Conservation (phyloP, 2,888 invertebrate genomes). For the Nyleta sp. region DNA sequence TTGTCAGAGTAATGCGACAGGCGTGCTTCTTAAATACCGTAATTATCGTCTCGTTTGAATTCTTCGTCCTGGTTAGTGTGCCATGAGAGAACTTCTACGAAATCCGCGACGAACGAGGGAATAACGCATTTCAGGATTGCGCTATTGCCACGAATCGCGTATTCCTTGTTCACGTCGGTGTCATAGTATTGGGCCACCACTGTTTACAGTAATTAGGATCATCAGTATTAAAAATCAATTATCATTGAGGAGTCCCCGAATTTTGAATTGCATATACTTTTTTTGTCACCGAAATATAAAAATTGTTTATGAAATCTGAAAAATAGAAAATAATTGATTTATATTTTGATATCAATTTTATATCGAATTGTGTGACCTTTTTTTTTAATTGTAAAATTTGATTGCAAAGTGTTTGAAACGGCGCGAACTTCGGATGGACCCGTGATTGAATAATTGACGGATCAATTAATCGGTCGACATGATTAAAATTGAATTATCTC, state of each 20-base stretch:
- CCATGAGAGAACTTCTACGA: conserved; percentile 94
- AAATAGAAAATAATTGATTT: too few species aligned
- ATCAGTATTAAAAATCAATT: too few species aligned
- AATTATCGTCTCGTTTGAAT: conserved; percentile 84
- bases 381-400: too few species aligned
- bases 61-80: conserved; percentile 91
- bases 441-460: conserved; percentile 18
- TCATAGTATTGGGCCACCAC: conserved; percentile 93
- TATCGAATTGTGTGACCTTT: too few species aligned
- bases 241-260: too few species aligned
- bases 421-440: background rate
- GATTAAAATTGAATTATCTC: conserved; percentile 30
- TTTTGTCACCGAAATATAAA: too few species aligned
- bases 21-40: conserved; percentile 82
- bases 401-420: too few species aligned
- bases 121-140: conserved; percentile 95
- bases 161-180: conserved; percentile 94
- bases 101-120: conserved; percentile 96
- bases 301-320: too few species aligned
- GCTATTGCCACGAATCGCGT: conserved; percentile 94
- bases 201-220: conserved; percentile 79
- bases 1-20: background rate
- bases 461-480: conserved; percentile 15
- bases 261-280: too few species aligned
- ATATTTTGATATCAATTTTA: too few species aligned